phyloP scores from a whole-genome alignment of 2,888 invertebrate species.

The Yponomeuta cagnagella region DNA sequence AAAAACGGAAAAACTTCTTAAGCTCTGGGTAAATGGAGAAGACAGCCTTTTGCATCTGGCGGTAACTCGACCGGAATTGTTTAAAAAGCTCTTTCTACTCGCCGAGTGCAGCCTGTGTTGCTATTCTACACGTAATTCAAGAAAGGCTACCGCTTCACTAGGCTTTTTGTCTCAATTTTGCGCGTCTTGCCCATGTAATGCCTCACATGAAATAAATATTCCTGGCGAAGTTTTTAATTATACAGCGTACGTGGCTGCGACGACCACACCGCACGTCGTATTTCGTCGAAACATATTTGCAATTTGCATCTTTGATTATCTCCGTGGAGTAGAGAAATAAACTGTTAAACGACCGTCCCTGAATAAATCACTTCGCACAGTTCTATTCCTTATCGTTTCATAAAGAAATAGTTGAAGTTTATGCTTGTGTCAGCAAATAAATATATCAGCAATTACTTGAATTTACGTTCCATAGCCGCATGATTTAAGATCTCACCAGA shows the following conservation, averaged over 20 bases:
- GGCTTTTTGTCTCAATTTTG: not conserved
- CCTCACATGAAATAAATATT: slow-evolving; percentile 7
- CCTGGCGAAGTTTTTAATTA: slow-evolving; percentile 4
- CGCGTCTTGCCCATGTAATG: not conserved
- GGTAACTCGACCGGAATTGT: slow-evolving; percentile 4
- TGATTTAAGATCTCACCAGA: slow-evolving; percentile 2
- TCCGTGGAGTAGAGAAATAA: not conserved
- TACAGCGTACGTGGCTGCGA: not conserved
- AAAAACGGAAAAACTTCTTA: not conserved
- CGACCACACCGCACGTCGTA: slow-evolving; percentile 14
- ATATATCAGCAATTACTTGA: slow-evolving; percentile 7
- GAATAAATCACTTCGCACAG: slow-evolving; percentile 6
- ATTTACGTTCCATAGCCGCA: slow-evolving; percentile 4
- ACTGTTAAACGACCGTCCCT: slow-evolving; percentile 9
- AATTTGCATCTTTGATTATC: slow-evolving; percentile 16
- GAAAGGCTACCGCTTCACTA: not conserved
- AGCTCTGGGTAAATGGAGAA: not conserved
- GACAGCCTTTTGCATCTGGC: slow-evolving; percentile 5
- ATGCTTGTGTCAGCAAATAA: slow-evolving; percentile 1
- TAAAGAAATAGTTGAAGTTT: slow-evolving; percentile 9
- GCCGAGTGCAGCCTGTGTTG: not conserved
- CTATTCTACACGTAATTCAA: not conserved
- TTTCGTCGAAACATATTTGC: slow-evolving; percentile 13
- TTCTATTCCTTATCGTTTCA: slow-evolving; percentile 2
- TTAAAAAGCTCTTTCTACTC: slow-evolving; percentile 9